phyloP scores from a whole-genome alignment of 1,140 invertebrate genomes.

The Listronotus oregonensis region DNA sequence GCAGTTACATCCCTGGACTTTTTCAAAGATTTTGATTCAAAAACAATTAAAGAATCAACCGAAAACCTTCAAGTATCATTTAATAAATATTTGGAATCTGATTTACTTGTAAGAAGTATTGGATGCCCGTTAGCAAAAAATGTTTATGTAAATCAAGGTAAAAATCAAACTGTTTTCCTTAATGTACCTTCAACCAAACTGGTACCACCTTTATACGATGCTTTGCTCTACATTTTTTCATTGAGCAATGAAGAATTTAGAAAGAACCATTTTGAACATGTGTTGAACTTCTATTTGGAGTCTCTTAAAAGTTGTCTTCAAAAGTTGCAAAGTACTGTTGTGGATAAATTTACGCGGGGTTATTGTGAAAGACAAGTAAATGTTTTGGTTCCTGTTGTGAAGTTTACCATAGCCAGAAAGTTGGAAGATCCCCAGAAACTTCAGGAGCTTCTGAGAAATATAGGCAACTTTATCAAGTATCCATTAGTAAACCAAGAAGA shows the following conservation, averaged over 20 bases:
- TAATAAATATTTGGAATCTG: conserved; percentile 4
- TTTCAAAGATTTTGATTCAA: background rate
- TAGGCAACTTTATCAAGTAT: conserved; percentile 13
- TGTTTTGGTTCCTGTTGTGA: conserved; percentile 13
- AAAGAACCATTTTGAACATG: conserved; percentile 17
- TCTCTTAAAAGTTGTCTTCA: background rate
- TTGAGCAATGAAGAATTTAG: conserved; percentile 24
- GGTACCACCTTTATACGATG: conserved; percentile 23
- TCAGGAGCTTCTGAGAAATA: conserved; percentile 8
- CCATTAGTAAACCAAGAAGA: conserved; percentile 26
- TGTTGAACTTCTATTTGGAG: conserved; percentile 13
- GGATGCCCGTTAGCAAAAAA: background rate
- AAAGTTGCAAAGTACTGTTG: background rate
- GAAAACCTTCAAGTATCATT: conserved; percentile 14
- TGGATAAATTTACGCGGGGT: conserved; percentile 1
- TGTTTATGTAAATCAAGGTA: conserved; percentile 6
- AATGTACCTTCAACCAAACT: background rate
- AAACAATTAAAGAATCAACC: background rate
- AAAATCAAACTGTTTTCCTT: conserved; percentile 5
- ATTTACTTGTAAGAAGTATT: conserved; percentile 14
- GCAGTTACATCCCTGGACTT: background rate
- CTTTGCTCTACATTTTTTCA: conserved; percentile 24
- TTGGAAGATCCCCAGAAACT: background rate
- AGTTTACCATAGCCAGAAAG: background rate
- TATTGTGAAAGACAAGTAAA: conserved; percentile 8